These are phyloP conservation scores for Ornithoptera priamus DNA, from an alignment of 2,888 invertebrate species.

Conservation along the genomic window DNA sequence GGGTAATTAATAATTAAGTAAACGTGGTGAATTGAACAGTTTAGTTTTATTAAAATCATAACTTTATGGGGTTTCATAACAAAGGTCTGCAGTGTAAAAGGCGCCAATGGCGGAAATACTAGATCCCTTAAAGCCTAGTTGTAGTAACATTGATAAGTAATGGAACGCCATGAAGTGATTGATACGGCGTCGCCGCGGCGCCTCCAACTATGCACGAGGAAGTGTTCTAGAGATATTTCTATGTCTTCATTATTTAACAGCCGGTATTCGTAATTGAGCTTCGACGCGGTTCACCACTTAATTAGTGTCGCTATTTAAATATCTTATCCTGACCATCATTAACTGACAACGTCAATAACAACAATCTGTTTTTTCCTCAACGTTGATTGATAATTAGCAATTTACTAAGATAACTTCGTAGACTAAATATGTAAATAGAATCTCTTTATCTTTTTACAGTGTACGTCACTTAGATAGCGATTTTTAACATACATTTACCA, in stretches of 20 bases:
- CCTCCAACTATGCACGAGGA: slow-evolving; percentile 11
- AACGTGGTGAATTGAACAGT: too few species aligned
- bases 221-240: slow-evolving; percentile 12
- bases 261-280: slow-evolving; percentile 5
- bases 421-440: too few species aligned
- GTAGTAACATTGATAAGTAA: slow-evolving; percentile 13
- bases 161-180: slow-evolving; percentile 10
- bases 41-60: too few species aligned
- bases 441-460: too few species aligned
- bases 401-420: too few species aligned
- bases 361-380: too few species aligned
- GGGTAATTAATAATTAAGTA: too few species aligned
- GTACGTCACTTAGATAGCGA: too few species aligned
- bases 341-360: too few species aligned
- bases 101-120: slow-evolving; percentile 9
- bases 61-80: not conserved
- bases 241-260: slow-evolving; percentile 7
- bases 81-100: slow-evolving; percentile 5
- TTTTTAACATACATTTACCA: too few species aligned
- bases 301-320: not conserved
- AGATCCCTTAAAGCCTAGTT: slow-evolving; percentile 2
- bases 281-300: not conserved
- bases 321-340: not conserved
- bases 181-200: slow-evolving; percentile 14
- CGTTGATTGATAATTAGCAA: too few species aligned